Conservation (phyloP, 1,140 invertebrate genomes). For the Ceratina australensis region DNA sequence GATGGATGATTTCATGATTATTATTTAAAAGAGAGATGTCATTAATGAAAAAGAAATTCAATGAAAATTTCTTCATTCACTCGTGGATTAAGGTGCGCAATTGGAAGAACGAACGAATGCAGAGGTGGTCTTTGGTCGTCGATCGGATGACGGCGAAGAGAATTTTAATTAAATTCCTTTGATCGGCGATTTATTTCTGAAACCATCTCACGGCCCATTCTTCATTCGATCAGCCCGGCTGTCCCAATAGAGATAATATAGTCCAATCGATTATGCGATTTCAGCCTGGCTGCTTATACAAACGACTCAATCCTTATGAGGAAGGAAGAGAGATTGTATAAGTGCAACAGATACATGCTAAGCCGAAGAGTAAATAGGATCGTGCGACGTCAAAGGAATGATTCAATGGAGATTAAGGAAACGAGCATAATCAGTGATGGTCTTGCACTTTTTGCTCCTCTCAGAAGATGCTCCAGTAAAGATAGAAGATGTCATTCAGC, state of each 20-base stretch:
- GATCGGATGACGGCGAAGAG: background rate
- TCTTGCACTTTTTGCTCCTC: no score
- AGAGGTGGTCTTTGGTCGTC: background rate
- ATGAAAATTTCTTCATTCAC: no score
- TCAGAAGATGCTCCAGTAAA: no score
- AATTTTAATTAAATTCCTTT: slow-evolving; percentile 61
- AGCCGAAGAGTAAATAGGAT: background rate
- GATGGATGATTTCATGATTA: no score
- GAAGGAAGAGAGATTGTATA: background rate
- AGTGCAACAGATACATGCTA: no score
- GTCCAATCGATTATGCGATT: slow-evolving; percentile 9
- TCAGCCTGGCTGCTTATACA: background rate
- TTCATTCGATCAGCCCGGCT: background rate
- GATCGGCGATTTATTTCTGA: slow-evolving; percentile 51
- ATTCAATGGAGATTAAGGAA: background rate
- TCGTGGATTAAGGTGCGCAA: no score
- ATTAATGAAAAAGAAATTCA: no score
- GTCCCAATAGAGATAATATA: background rate
- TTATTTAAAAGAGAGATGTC: no score
- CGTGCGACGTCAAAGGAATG: background rate
- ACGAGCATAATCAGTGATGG: slow-evolving; percentile 6
- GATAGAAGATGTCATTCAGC: no score
- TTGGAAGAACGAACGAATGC: no score
- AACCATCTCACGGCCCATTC: background rate
- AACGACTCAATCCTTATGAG: background rate